Evolutionary conservation across 2,797 vertebrate genomes (phyloP), one percentile per base, ranked within the genome.

Genomic region (Podargus strigoides): DNA sequence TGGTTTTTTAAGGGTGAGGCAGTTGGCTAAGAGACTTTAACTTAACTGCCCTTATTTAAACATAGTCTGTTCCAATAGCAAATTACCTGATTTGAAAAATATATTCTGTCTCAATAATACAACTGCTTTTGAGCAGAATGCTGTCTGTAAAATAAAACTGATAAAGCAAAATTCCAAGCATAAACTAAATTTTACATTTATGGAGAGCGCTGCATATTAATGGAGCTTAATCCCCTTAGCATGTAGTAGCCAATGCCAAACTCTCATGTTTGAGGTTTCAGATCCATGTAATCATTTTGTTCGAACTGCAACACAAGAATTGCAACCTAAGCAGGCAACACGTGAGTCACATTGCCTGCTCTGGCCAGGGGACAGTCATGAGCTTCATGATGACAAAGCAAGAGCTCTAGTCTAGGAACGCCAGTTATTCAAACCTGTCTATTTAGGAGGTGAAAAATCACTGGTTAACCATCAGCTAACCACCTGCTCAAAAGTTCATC

Each of bases 361-460:
- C 85, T 42, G 76, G 82, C 89, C 39, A 89, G 44, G 41, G 3
- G 87, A 52, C 64, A 90, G 76, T 81, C 91, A 91, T 58, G 69
- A 95, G 94, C 79, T 68, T 55, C 11, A 0, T 4, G 20, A 91
- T 81, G 87, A 96, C 95, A 96, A 93, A 90, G 85, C 87, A 63
- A 63, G 73, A 85, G 87, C 82, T 83, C 56, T 16, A 5, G 10
- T 19, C 79, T 28, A 64, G 68, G 79, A 85, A 89, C 0, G 1
- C 36, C 76, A 55, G 27, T 58, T 53, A 75, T 36, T 62, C 85
- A 59, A 69, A 88, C 60, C 46, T 63, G 12, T 11, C 63, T 72
- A 36, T 72, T 49, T 39, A 50, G 62, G 62, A 80, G 63, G 5
- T 0, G 0, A 85, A 89, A 94, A 94, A 46, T 36, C 37, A 62